A percentile compares a stretch with the other conserved stretches of the same genome.
Evolutionary conservation across 1,140 invertebrate species (phyloP).

Genomic region (Pogonus chalceus): DNA sequence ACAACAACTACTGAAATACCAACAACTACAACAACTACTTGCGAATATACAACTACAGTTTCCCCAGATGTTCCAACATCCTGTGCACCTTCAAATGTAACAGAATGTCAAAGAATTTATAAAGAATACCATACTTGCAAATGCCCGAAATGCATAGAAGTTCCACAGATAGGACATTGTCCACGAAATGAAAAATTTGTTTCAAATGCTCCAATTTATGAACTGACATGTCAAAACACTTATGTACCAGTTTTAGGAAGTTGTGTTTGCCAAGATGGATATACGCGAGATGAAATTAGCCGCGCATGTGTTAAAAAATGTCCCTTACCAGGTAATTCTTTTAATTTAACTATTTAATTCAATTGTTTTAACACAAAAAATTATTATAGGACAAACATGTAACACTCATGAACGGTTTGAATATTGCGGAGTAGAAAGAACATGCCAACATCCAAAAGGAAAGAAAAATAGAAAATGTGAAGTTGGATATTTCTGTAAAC

Average conservation of each 20-base stretch:
- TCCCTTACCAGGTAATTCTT: background rate
- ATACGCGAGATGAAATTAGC: background rate
- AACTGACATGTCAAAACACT: background rate
- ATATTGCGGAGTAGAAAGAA: background rate
- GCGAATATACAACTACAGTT: background rate
- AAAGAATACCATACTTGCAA: background rate
- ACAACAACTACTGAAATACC: background rate
- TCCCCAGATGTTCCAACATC: background rate
- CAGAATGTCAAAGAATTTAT: background rate
- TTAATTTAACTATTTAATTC: background rate
- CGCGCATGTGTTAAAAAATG: background rate
- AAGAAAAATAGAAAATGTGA: background rate
- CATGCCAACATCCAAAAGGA: background rate
- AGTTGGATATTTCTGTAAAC: background rate
- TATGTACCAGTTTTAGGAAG: background rate
- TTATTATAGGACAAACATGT: background rate
- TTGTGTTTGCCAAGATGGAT: background rate
- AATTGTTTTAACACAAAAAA: background rate
- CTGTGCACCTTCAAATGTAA: background rate
- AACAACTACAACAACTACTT: background rate
- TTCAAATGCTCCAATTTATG: background rate
- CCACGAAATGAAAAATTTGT: background rate
- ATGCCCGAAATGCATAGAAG: background rate
- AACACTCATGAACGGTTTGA: background rate
- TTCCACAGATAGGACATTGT: background rate